phyloP scores from a whole-genome alignment of 2,888 invertebrate species.

The Tortricodes alternella region DNA sequence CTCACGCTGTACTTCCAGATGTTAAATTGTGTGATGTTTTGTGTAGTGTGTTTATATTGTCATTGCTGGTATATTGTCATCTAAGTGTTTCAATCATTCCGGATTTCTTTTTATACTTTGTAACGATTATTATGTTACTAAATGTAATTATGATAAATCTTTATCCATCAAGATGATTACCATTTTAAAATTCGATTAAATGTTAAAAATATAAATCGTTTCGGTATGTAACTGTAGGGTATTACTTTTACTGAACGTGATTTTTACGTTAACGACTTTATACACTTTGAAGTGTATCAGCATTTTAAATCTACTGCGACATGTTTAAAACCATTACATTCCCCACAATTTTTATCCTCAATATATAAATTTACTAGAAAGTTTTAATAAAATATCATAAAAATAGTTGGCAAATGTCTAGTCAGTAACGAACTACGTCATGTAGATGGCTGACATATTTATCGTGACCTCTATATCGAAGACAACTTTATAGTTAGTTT shows the following conservation, averaged over 20 bases:
- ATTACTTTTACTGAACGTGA: not conserved
- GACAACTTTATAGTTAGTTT: constrained; percentile 32
- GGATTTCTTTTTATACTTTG: too few species aligned
- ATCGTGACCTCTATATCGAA: constrained; percentile 34
- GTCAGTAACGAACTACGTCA: constrained; percentile 30
- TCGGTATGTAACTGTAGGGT: not conserved
- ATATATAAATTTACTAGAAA: constrained; percentile 39
- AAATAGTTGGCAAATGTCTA: constrained; percentile 63
- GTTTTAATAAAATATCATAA: constrained; percentile 54
- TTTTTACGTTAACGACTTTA: not conserved
- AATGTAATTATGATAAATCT: not conserved
- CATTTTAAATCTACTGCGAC: constrained; percentile 1
- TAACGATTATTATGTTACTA: not conserved
- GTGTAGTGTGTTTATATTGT: constrained; percentile 36
- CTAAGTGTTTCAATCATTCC: not conserved
- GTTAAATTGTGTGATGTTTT: constrained; percentile 39
- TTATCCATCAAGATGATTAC: not conserved
- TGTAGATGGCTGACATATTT: constrained; percentile 34
- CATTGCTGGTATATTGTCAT: constrained; percentile 16
- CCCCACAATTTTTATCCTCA: not conserved
- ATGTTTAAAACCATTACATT: constrained; percentile 1
- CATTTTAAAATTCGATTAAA: not conserved
- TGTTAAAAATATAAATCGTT: constrained; percentile 10
- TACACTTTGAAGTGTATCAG: too few species aligned
- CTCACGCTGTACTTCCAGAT: constrained; percentile 45